phyloP scores from a whole-genome alignment of 2,888 invertebrate species.

The Hymenopus coronatus region DNA sequence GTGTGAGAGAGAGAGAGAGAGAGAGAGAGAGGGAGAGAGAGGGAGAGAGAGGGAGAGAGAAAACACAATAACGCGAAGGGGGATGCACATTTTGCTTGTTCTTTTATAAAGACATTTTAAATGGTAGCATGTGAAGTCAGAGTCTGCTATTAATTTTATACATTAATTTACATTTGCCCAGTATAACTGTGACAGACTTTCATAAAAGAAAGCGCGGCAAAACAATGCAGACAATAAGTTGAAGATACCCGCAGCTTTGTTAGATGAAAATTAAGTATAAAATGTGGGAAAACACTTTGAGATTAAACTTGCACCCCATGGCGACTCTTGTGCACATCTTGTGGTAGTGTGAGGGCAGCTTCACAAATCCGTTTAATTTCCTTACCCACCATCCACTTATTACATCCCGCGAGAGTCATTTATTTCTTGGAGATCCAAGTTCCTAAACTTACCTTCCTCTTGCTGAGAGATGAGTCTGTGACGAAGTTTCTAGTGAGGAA shows the following conservation, averaged over 20 bases:
- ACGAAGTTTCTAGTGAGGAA: not conserved
- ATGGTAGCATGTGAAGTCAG: too few relatives aligned
- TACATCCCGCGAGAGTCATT: not conserved
- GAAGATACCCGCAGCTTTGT: not conserved
- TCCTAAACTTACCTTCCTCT: not conserved
- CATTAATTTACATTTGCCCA: too few relatives aligned
- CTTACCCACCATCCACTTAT: slow-evolving; percentile 1
- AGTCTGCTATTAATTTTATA: too few relatives aligned
- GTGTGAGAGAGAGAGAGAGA: too few relatives aligned
- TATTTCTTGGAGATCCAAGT: not conserved
- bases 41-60: too few relatives aligned
- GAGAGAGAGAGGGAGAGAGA: too few relatives aligned
- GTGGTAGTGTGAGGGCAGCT: not conserved
- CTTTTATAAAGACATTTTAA: too few relatives aligned
- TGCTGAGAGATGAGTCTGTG: not conserved
- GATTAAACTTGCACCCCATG: not conserved
- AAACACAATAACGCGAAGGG: too few relatives aligned
- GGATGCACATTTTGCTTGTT: too few relatives aligned
- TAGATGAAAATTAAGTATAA: not conserved
- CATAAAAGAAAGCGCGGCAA: not conserved
- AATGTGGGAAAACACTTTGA: not conserved
- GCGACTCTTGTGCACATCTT: not conserved
- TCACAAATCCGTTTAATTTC: slow-evolving; percentile 13
- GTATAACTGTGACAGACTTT: not conserved
- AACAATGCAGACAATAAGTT: not conserved